Evolutionary conservation across 2,888 invertebrate genomes (phyloP).

Genomic region (Sturmia bella): DNA sequence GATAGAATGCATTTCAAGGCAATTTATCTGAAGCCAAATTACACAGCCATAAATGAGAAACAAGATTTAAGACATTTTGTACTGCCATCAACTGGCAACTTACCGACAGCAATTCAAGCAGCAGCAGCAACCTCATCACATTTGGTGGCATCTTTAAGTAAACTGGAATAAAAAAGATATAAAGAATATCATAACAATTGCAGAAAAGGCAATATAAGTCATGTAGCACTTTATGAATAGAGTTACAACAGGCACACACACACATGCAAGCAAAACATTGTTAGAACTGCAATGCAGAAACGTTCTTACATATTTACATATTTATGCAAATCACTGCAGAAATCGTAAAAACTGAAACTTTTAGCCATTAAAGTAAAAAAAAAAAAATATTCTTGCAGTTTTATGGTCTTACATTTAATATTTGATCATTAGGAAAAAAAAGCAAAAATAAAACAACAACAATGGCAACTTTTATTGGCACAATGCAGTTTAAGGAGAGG

Average conservation of each 20-base stretch:
- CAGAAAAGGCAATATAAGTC: conserved; percentile 38
- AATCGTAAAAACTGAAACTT: conserved; percentile 67
- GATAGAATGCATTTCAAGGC: conserved; percentile 66
- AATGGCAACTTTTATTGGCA: conserved; percentile 59
- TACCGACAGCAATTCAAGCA: background rate
- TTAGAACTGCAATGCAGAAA: conserved; percentile 35
- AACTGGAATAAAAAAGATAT: conserved; percentile 7
- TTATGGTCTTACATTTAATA: conserved; percentile 52
- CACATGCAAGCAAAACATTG: background rate
- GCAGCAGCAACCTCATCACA: conserved; percentile 38
- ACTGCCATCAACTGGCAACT: conserved; percentile 46
- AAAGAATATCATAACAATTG: conserved; percentile 16
- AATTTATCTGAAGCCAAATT: conserved; percentile 67
- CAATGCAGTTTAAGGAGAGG: conserved; percentile 20
- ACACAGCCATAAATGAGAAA: conserved; percentile 62
- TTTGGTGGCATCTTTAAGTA: conserved; percentile 53
- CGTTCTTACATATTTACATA: conserved; percentile 51
- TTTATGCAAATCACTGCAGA: conserved; percentile 73
- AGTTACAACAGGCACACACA: conserved; percentile 43
- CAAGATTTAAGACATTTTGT: conserved; percentile 47
- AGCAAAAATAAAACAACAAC: background rate
- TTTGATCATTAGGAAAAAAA: conserved; percentile 2
- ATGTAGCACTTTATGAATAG: conserved; percentile 53
- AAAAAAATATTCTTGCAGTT: conserved; percentile 42
- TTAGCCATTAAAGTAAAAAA: conserved; percentile 30